Evolutionary conservation across 2,113 vertebrate species (phyloP), one percentile per base, ranked within the genome.

Genomic region (Megaceryle maxima): DNA sequence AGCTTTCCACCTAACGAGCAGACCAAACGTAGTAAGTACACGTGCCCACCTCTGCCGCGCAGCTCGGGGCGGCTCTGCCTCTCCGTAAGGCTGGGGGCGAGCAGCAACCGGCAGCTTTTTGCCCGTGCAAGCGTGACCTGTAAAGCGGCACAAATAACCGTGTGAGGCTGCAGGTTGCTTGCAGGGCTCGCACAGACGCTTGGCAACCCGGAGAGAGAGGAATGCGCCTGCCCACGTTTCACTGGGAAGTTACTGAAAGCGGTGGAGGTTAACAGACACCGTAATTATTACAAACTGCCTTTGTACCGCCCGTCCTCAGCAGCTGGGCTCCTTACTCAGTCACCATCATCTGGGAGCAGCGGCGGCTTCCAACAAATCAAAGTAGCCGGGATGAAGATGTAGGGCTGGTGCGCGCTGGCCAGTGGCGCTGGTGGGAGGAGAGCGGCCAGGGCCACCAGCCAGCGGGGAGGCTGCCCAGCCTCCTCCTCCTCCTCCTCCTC

Each of bases 251-350:
- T 84, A 78, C 87, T 97, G 92, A 91, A 92, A 96, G 90, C 83
- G 31, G 46, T 13, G 87, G 79, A 95, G 75, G 87, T 64, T 80
- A 97, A 95, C 86, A 95, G 94, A 84, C 93, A 95, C 95, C 87
- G 92, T 94, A 95, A 97, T 96, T 96, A 94, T 87, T 76, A 92
- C 94, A 94, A 95, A 97, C 90, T 57, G 86, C 29, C 81, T 86
- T 48, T 94, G 90, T n/a, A 6, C 22, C 31, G 64, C 63, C 82
- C 25, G 77, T 87, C 73, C 92, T 84, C 20, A 68, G 80, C 94
- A 75, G 87, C 67, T 63, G 39, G 11, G 18, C 41, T 72, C 50
- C 79, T 44, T n/a, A 50, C 85, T 80, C 73, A 20, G 57, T 11
- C 46, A 6, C 6, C 16, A 64, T 53, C n/a, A 6, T 13, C 28